Conservation (phyloP, 64 coral and sea anemone genomes). For the Pachyseris speciosa region DNA sequence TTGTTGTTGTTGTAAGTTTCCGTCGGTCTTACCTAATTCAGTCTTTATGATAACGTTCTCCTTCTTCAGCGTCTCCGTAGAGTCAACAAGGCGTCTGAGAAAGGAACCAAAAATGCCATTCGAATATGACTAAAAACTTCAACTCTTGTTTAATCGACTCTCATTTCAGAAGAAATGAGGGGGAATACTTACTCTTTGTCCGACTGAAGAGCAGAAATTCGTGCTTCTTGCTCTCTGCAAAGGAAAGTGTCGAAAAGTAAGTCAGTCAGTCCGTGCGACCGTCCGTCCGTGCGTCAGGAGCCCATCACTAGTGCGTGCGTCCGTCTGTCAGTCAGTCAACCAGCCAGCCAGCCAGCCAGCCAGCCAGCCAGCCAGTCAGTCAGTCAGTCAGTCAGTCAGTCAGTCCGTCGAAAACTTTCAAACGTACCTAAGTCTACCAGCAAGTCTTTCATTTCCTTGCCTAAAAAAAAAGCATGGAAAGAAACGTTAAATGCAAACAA, state of each 20-base stretch:
- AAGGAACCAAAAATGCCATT: neutral
- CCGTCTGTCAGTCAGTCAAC: neutral
- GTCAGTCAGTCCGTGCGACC: too few species aligned
- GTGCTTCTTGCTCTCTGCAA: slow-evolving; percentile 88
- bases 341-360: too few species aligned
- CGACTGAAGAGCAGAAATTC: slow-evolving; percentile 75
- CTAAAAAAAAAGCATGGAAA: slow-evolving; percentile 59
- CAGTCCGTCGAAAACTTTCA: neutral
- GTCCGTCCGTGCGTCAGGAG: neutral
- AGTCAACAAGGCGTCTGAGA: slow-evolving; percentile 35
- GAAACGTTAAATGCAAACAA: neutral
- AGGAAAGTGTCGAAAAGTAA: neutral
- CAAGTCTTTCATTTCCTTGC: slow-evolving; percentile 94
- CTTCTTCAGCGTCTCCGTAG: slow-evolving; percentile 46
- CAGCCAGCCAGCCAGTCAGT: too few species aligned
- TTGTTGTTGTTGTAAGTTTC: too few species aligned
- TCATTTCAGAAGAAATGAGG: neutral
- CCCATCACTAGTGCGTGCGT: neutral
- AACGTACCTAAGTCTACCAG: slow-evolving; percentile 83
- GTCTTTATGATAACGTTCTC: slow-evolving; percentile 41
- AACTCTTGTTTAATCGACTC: neutral
- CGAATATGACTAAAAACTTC: neutral
- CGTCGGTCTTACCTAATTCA: slow-evolving; percentile 47
- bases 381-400: neutral
- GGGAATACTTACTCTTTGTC: slow-evolving; percentile 93